A percentile compares a stretch with the other conserved stretches of the same genome.
These are phyloP conservation scores for Abscondita cerata DNA, from an alignment of 2,888 invertebrate species.

Conservation along the genomic window DNA sequence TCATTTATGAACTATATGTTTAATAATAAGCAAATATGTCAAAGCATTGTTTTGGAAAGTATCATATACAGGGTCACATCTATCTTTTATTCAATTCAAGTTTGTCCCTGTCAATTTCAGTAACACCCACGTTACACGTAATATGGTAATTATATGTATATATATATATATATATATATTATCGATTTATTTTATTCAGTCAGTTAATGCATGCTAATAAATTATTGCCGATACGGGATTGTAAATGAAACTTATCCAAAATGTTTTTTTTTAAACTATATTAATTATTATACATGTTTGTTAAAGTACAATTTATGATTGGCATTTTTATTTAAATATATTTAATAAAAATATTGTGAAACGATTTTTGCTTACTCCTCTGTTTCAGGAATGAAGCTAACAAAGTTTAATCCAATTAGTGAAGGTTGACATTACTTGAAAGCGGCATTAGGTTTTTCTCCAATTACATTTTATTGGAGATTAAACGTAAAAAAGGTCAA, in stretches of 20 bases:
- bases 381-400: slow-evolving; percentile 5
- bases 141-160: slow-evolving; percentile 26
- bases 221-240: too few relatives aligned
- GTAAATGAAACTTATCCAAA: too few relatives aligned
- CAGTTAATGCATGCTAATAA: too few relatives aligned
- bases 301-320: too few relatives aligned
- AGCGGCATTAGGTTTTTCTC: background rate
- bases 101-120: slow-evolving; percentile 21
- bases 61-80: slow-evolving; percentile 13
- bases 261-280: too few relatives aligned
- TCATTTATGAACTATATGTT: too few relatives aligned
- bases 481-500: background rate
- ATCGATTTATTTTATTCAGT: too few relatives aligned
- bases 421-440: background rate
- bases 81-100: slow-evolving; percentile 23
- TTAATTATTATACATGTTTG: too few relatives aligned
- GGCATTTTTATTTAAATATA: too few relatives aligned
- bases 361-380: background rate
- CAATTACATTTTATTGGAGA: background rate
- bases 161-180: too few relatives aligned
- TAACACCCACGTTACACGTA: slow-evolving; percentile 20
- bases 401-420: slow-evolving; percentile 14
- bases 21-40: background rate
- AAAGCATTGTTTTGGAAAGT: slow-evolving; percentile 11
- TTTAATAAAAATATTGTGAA: too few relatives aligned